Percentiles rank a stretch among this genome's conserved stretches.
Evolutionary conservation across 64 coral and sea anemone species (phyloP).

Genomic region (Dendronephthya gigantea): DNA sequence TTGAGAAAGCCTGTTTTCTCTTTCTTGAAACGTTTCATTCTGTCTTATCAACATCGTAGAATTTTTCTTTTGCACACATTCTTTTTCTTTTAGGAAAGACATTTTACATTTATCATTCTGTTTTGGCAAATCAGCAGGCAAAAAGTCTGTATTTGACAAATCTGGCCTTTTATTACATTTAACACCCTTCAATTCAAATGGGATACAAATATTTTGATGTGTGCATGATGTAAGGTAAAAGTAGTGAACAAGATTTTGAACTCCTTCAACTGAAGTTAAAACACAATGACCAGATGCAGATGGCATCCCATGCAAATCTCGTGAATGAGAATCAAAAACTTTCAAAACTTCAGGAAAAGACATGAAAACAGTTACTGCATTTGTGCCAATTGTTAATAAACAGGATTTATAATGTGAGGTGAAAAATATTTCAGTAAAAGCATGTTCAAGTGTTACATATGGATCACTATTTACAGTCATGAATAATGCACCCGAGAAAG

Average conservation of each 20-base stretch:
- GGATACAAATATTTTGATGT: background rate
- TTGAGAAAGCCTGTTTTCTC: no score
- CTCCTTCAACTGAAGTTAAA: conserved; percentile 4
- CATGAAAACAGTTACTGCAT: background rate
- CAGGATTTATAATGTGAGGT: background rate
- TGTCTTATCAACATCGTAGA: no score
- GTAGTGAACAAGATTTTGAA: background rate
- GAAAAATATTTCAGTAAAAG: no score
- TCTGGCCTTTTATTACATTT: no score
- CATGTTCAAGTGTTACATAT: no score
- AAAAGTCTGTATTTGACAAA: background rate
- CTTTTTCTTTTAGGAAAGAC: background rate
- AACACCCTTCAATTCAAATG: no score
- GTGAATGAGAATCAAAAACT: conserved; percentile 11
- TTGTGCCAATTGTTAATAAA: no score
- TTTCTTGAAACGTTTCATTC: no score
- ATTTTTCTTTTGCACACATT: background rate
- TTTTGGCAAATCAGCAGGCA: background rate
- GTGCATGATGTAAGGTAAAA: background rate
- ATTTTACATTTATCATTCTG: background rate
- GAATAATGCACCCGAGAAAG: no score
- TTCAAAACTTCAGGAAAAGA: background rate
- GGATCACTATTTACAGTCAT: no score
- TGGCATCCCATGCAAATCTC: no score
- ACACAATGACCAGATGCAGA: no score